Conservation (phyloP, 1,140 invertebrate species). For the Drosophila subpulchrella region DNA sequence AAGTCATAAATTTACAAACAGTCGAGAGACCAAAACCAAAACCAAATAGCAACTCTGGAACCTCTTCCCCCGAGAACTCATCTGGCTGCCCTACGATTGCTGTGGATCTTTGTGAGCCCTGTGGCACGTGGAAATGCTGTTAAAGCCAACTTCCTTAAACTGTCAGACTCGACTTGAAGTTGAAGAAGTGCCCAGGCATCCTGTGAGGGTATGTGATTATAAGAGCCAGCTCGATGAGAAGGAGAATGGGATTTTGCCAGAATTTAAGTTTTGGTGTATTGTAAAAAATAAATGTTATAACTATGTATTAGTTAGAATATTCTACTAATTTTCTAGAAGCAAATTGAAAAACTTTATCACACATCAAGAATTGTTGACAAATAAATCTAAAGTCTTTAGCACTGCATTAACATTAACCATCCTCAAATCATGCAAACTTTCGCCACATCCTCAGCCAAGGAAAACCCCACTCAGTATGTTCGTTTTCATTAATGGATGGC, state of each 20-base stretch:
- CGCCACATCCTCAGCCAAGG: not conserved
- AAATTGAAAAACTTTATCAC: too few species aligned
- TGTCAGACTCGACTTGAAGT: conserved; percentile 45
- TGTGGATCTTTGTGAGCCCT: conserved; percentile 32
- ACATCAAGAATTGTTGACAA: too few species aligned
- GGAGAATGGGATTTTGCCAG: too few species aligned
- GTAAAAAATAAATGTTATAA: not conserved
- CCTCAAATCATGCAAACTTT: conserved; percentile 8
- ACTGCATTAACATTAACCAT: not conserved
- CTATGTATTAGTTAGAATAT: too few species aligned
- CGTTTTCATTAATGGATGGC: conserved; percentile 36
- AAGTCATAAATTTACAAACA: conserved; percentile 78
- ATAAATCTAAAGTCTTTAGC: not conserved
- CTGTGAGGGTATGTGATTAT: conserved; percentile 16
- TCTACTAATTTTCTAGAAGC: too few species aligned
- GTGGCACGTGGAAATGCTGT: conserved; percentile 59
- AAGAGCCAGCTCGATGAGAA: not conserved
- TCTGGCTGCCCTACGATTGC: conserved; percentile 5
- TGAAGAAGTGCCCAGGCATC: conserved; percentile 25
- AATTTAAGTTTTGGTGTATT: not conserved
- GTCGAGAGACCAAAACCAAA: conserved; percentile 41
- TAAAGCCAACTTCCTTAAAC: conserved; percentile 63
- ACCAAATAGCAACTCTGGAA: conserved; percentile 30
- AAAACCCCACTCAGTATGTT: not conserved
- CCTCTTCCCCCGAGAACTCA: not conserved